These are phyloP conservation scores for Caenorhabditis briggsae DNA, from an alignment of 1,140 invertebrate species.

Conservation along the genomic window DNA sequence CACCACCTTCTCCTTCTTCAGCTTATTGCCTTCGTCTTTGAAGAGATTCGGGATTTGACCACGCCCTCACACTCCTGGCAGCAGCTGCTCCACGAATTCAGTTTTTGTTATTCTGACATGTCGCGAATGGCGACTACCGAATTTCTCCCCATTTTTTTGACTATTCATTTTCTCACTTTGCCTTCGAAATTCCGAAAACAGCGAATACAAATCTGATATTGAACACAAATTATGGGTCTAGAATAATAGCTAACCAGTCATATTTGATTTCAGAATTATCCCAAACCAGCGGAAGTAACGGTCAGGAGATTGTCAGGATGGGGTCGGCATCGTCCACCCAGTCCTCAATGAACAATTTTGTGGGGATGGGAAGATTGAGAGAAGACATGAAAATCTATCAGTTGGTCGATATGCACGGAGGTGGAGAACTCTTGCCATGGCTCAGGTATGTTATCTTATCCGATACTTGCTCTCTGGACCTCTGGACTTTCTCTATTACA, in stretches of 20 bases:
- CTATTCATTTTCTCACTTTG: not conserved
- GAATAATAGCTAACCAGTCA: not conserved
- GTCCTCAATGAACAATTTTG: slow-evolving; percentile 37
- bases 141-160: not conserved
- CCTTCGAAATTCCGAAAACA: not conserved
- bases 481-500: too few species aligned
- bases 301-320: slow-evolving; percentile 14
- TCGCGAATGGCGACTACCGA: not conserved
- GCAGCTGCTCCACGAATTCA: not conserved
- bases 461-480: not conserved
- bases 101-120: slow-evolving; percentile 50
- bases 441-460: slow-evolving; percentile 61
- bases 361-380: slow-evolving; percentile 59
- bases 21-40: not conserved
- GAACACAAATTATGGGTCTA: not conserved
- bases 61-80: not conserved
- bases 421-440: slow-evolving; percentile 76
- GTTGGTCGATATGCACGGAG: slow-evolving; percentile 71
- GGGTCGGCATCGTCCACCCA: slow-evolving; percentile 46
- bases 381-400: slow-evolving; percentile 68
- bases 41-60: not conserved
- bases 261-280: not conserved
- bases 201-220: not conserved
- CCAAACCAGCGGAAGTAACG: not conserved
- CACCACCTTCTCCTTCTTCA: not conserved